Percentiles rank a stretch among this genome's conserved stretches.
phyloP scores from a whole-genome alignment of 2,888 invertebrate genomes.

The Pemphredon lugubris region DNA sequence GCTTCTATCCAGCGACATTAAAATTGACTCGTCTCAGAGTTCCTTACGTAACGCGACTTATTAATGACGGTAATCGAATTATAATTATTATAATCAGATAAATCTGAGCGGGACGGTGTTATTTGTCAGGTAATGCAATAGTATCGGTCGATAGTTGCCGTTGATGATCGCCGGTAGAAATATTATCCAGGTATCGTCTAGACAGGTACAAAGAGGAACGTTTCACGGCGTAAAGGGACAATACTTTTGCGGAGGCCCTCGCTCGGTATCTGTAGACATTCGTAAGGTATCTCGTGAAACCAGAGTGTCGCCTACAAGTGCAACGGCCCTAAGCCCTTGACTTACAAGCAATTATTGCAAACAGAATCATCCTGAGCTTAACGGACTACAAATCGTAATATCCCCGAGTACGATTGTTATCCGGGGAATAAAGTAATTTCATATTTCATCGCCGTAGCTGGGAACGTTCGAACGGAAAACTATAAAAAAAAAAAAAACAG shows the following conservation, averaged over 20 bases:
- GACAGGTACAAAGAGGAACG: constrained; percentile 15
- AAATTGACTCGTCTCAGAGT: neutral
- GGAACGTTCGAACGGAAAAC: neutral
- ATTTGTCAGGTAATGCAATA: constrained; percentile 22
- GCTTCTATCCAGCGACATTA: no score
- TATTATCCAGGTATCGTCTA: constrained; percentile 18
- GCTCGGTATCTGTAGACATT: constrained; percentile 56
- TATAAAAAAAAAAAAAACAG: neutral
- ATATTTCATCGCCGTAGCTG: neutral
- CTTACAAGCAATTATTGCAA: constrained; percentile 66
- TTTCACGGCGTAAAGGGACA: constrained; percentile 19
- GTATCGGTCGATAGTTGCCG: constrained; percentile 32
- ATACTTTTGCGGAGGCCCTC: constrained; percentile 16
- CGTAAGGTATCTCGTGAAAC: constrained; percentile 69
- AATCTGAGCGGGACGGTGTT: constrained; percentile 9
- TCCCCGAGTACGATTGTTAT: neutral
- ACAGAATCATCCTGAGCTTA: constrained; percentile 30
- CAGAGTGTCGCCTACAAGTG: constrained; percentile 64
- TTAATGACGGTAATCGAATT: constrained; percentile 4
- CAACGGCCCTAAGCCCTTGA: constrained; percentile 66
- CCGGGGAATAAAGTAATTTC: no score
- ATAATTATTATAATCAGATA: constrained; percentile 19
- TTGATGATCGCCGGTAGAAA: constrained; percentile 25
- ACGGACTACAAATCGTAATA: constrained; percentile 9
- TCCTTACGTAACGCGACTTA: neutral